Evolutionary conservation across 2,888 invertebrate species (phyloP), one percentile per base, ranked within the genome.

Genomic region (Schrankia costaestrigalis): DNA sequence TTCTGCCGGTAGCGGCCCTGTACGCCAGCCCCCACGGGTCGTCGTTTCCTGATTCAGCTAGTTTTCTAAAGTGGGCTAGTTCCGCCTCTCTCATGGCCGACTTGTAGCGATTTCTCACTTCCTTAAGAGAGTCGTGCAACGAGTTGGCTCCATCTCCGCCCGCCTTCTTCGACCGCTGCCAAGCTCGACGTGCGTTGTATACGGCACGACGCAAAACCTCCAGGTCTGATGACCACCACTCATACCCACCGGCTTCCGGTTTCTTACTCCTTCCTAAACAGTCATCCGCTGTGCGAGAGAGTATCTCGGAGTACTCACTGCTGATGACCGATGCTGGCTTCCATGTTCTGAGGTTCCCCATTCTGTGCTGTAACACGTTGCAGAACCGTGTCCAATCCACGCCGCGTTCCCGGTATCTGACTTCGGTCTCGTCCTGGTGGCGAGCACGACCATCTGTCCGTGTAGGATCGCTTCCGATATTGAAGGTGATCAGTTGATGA

Each of bases 21-120:
- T 59, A 58, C 0, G 59, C 61, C 1, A 52, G 7, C 4, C 46
- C 46, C 46, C 49, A 49, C 0, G 43, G 46, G 19, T 49, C 41
- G 0, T 15, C 10, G 10, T 34, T 34, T 0, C 34, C 28, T 1
- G 28, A 3, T 2, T 23, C 24, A 1, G 34, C 34, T 1, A 34
- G 8, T 3, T 28, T 9, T 0, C 11, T 14, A 13, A 19, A 19
- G 12, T 12, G 12, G 9, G 5, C 11, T 3, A 5, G 11, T 11
- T 7, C 11, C 19, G 11, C 18, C 8, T 3, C 9, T 11, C 7
- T 10, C 11, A 12, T 14, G 7, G 7, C 12, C 18, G 5, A 6
- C 4, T n/a, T 17, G n/a, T 19, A 18, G 7, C 9, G 7, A 1
- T 5, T 17, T 8, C 19, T 7, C 2, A 14, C 2, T 9, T 15